phyloP scores from a whole-genome alignment of 2,888 invertebrate species.

The Argyresthia goedartella region DNA sequence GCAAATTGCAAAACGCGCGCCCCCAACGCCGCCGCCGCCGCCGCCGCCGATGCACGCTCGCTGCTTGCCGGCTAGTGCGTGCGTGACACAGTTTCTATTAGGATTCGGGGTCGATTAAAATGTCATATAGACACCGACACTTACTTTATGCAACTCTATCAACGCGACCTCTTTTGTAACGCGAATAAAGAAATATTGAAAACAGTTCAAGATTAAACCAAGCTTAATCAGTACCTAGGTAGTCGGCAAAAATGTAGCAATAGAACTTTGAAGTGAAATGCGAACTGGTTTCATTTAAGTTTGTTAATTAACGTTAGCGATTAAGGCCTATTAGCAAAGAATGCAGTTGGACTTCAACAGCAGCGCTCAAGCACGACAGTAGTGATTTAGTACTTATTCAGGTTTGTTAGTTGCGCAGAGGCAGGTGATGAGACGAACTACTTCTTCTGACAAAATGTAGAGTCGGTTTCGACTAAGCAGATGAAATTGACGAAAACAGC shows the following conservation, averaged over 20 bases:
- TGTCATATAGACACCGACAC: conserved; percentile 68
- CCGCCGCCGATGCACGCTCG: conserved; percentile 31
- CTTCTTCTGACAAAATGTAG: too few relatives aligned
- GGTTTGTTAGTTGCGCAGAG: too few relatives aligned
- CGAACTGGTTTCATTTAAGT: too few relatives aligned
- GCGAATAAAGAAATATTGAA: not conserved
- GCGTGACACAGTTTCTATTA: conserved; percentile 71
- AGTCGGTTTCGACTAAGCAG: too few relatives aligned
- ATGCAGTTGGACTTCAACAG: too few relatives aligned
- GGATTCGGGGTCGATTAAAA: conserved; percentile 70
- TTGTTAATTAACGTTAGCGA: too few relatives aligned
- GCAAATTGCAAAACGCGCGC: conserved; percentile 67
- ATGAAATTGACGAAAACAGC: too few relatives aligned
- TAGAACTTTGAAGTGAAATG: not conserved
- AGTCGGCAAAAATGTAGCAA: not conserved
- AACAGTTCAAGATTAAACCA: not conserved
- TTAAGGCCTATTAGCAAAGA: too few relatives aligned
- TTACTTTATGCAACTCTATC: conserved; percentile 59
- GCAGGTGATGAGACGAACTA: too few relatives aligned
- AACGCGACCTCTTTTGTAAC: conserved; percentile 25
- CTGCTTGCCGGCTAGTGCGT: conserved; percentile 46
- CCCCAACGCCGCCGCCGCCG: conserved; percentile 21
- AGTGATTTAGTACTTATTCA: too few relatives aligned
- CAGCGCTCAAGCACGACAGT: too few relatives aligned
- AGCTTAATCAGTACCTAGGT: not conserved